Percentiles rank a stretch among this genome's conserved stretches.
Conservation (phyloP, 2,888 invertebrate species). For the Acleris holmiana region DNA sequence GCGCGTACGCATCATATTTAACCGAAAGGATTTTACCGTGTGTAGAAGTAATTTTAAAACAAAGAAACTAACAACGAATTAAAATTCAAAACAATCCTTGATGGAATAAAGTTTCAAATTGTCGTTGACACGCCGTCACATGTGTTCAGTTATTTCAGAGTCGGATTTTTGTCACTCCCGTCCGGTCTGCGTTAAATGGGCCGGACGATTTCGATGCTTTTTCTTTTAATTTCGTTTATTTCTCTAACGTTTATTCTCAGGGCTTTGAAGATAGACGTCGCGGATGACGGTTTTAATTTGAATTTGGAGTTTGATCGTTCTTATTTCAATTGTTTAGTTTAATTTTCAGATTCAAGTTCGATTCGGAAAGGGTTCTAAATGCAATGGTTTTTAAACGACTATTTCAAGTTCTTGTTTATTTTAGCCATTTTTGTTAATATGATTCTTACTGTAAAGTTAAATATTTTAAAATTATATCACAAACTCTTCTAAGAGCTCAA, state of each 20-base stretch:
- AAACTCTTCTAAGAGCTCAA: too few relatives aligned
- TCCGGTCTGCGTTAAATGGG: constrained; percentile 83
- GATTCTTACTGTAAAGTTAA: neutral
- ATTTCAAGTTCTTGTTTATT: too few relatives aligned
- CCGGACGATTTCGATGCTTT: constrained; percentile 77
- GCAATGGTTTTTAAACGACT: neutral
- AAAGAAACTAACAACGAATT: neutral
- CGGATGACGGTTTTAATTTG: constrained; percentile 63
- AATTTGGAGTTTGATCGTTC: constrained; percentile 58
- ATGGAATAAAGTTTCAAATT: constrained; percentile 29
- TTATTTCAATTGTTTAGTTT: constrained; percentile 46
- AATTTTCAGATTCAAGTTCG: constrained; percentile 9
- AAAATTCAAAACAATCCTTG: constrained; percentile 31
- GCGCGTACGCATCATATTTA: too few relatives aligned
- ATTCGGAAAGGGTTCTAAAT: constrained; percentile 7
- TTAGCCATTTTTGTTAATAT: neutral
- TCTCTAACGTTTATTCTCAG: constrained; percentile 64
- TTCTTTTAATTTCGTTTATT: constrained; percentile 57
- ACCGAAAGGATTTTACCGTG: too few relatives aligned
- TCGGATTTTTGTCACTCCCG: constrained; percentile 81
- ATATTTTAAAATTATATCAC: neutral
- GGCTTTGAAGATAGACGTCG: constrained; percentile 73
- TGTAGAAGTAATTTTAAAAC: neutral
- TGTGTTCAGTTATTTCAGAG: constrained; percentile 82
- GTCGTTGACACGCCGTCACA: constrained; percentile 69